A percentile compares a stretch with the other conserved stretches of the same genome.
Evolutionary conservation across 2,888 invertebrate genomes (phyloP).

Genomic region (Diabrotica balteata): DNA sequence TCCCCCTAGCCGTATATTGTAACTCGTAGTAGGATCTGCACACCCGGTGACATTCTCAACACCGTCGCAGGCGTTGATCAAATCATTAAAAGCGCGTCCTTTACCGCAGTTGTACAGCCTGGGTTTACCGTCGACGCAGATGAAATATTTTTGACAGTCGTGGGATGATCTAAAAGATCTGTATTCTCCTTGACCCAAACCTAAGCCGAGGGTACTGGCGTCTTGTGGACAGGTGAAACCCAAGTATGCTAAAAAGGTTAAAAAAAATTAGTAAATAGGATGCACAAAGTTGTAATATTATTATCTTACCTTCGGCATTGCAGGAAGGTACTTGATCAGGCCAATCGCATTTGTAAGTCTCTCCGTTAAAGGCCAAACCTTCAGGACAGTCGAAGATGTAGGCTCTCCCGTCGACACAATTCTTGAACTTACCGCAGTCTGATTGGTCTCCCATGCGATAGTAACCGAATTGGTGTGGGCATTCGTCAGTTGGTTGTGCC

Average conservation of each 20-base stretch:
- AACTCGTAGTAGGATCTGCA: constrained; percentile 52
- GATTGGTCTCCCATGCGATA: constrained; percentile 72
- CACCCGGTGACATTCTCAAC: constrained; percentile 81
- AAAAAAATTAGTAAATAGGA: not conserved
- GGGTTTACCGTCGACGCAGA: constrained; percentile 76
- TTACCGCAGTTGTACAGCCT: constrained; percentile 79
- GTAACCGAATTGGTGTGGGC: constrained; percentile 85
- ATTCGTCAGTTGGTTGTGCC: constrained; percentile 76
- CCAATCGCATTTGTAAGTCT: constrained; percentile 84
- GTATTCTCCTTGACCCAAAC: constrained; percentile 61
- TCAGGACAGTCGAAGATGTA: constrained; percentile 79
- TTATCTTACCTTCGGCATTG: constrained; percentile 74
- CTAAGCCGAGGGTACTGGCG: constrained; percentile 59
- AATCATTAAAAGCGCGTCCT: constrained; percentile 79
- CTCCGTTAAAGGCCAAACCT: constrained; percentile 72
- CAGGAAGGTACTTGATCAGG: constrained; percentile 83
- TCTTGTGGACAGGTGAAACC: constrained; percentile 82
- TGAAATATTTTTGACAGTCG: constrained; percentile 81
- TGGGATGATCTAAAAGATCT: constrained; percentile 63
- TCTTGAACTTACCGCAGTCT: constrained; percentile 82
- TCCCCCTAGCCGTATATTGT: constrained; percentile 16
- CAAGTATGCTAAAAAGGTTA: constrained; percentile 68
- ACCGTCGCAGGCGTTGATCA: constrained; percentile 75
- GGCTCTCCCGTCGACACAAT: constrained; percentile 81
- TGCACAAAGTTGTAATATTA: too few relatives aligned